These are phyloP conservation scores for Asbolus verrucosus DNA, from an alignment of 1,140 invertebrate species.

Conservation along the genomic window DNA sequence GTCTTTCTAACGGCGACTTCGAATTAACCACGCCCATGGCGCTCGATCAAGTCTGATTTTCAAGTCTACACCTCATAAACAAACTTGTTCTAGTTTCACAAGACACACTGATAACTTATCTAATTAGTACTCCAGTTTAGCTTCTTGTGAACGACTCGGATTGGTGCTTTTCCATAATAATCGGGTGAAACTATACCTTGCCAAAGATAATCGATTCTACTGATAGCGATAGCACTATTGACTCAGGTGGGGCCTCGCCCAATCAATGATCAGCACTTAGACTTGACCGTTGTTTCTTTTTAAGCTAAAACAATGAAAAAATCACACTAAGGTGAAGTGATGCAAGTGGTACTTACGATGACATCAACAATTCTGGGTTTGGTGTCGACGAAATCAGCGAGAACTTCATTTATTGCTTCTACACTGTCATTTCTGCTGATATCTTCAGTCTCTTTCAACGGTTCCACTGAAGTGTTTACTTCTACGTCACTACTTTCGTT, in stretches of 20 bases:
- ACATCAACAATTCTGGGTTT: constrained; percentile 55
- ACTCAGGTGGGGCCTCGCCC: too few relatives aligned
- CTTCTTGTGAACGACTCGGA: neutral
- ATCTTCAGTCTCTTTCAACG: too few relatives aligned
- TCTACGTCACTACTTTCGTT: too few relatives aligned
- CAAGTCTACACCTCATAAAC: constrained; percentile 11
- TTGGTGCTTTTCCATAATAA: too few relatives aligned
- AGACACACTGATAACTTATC: constrained; percentile 26
- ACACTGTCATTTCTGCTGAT: constrained; percentile 1
- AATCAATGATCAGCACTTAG: neutral
- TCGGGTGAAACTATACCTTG: too few relatives aligned
- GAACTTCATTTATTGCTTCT: neutral
- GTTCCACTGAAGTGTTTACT: too few relatives aligned
- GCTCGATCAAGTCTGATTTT: neutral
- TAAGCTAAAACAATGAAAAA: constrained; percentile 3
- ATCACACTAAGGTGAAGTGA: neutral
- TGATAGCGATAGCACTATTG: too few relatives aligned
- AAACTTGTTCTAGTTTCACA: constrained; percentile 7
- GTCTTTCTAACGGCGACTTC: constrained; percentile 54
- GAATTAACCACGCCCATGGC: constrained; percentile 51
- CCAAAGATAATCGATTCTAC: neutral
- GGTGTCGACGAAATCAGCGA: neutral
- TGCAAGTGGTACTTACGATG: constrained; percentile 51
- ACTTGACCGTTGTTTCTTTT: neutral
- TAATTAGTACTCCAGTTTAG: constrained; percentile 4